Percentiles rank a stretch among this genome's conserved stretches.
phyloP scores from a whole-genome alignment of 2,113 vertebrate species.

The Etia nguti region DNA sequence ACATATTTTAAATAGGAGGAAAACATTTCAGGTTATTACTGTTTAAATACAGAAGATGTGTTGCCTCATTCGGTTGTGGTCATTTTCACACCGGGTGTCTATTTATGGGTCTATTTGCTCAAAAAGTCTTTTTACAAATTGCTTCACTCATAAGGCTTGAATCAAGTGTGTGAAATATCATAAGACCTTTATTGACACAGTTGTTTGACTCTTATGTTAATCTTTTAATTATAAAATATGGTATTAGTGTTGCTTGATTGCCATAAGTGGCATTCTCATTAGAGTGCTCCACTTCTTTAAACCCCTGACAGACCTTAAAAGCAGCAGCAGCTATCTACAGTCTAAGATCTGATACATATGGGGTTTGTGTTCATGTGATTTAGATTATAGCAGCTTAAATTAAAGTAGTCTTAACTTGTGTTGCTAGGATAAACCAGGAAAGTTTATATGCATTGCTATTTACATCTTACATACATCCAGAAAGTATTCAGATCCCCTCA shows the following conservation, averaged over 20 bases:
- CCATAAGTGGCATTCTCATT: not conserved
- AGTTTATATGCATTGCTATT: not conserved
- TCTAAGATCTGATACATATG: not conserved
- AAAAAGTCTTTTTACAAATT: not conserved
- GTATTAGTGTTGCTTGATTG: not conserved
- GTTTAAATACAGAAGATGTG: not conserved
- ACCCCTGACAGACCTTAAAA: not conserved
- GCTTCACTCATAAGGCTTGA: not conserved
- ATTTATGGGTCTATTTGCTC: not conserved
- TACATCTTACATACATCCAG: not conserved
- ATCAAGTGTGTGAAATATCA: not conserved
- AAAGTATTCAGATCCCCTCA: not conserved
- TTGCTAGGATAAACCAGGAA: not conserved
- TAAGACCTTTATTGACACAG: not conserved
- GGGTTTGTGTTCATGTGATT: not conserved
- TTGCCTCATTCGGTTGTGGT: not conserved
- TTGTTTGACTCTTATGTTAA: not conserved
- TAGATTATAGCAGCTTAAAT: not conserved
- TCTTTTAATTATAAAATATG: not conserved
- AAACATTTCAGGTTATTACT: not conserved
- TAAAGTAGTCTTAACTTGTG: accelerated
- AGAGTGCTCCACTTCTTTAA: not conserved
- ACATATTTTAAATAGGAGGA: not conserved
- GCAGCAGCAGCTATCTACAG: not conserved
- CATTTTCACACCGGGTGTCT: not conserved